Evolutionary conservation across 1,140 invertebrate genomes (phyloP).

Genomic region (Cotesia glomerata): DNA sequence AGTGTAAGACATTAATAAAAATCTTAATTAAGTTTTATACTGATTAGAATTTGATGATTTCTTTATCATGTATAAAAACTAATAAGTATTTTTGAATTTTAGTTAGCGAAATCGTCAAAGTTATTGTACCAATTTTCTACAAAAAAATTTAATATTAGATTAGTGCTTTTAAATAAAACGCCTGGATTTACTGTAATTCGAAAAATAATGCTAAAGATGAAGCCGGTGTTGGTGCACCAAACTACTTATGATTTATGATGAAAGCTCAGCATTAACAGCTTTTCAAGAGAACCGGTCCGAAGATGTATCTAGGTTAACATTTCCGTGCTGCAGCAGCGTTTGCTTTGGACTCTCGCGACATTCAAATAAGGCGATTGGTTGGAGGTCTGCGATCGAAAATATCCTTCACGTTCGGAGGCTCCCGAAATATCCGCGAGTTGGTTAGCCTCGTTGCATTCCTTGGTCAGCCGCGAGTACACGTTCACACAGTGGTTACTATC

Average conservation of each 20-base stretch:
- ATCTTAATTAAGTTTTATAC: too few species aligned
- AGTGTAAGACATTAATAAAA: too few species aligned
- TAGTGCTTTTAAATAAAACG: too few species aligned
- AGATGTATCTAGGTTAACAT: constrained; percentile 25
- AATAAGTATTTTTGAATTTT: too few species aligned
- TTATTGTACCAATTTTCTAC: too few species aligned
- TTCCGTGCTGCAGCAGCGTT: neutral
- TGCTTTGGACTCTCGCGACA: constrained; percentile 18
- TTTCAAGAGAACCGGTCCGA: neutral
- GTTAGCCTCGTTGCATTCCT: constrained; percentile 21
- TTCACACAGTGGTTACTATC: neutral
- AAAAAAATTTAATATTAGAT: too few species aligned
- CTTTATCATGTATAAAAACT: too few species aligned
- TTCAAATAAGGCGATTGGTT: constrained; percentile 25
- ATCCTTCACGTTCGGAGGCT: constrained; percentile 28
- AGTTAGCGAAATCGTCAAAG: too few species aligned
- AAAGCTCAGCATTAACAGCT: neutral
- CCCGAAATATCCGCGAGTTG: constrained; percentile 31
- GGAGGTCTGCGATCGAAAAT: constrained; percentile 24
- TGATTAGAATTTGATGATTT: too few species aligned
- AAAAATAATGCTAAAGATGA: neutral
- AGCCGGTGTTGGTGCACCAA: constrained; percentile 5
- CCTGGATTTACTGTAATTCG: too few species aligned
- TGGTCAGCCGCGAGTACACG: neutral
- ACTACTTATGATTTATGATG: constrained; percentile 19